A percentile compares a stretch with the other conserved stretches of the same genome.
These are phyloP conservation scores for Petrocephalus zakoni DNA, from an alignment of 2,113 vertebrate genomes.

Conservation along the genomic window DNA sequence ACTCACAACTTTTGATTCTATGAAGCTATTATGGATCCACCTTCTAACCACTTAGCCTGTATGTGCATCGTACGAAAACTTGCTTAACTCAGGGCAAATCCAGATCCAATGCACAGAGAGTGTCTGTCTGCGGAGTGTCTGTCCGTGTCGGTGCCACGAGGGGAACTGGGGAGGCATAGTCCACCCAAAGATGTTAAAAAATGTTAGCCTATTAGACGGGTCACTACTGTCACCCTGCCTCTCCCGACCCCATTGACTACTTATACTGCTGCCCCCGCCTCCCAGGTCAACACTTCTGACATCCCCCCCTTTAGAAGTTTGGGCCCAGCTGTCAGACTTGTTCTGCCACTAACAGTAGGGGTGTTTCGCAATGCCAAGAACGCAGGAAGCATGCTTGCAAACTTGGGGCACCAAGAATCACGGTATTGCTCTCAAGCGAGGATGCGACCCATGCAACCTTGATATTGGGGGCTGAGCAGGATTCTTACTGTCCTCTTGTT, in stretches of 20 bases:
- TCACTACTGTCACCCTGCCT: background rate
- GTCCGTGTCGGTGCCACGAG: background rate
- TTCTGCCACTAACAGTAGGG: background rate
- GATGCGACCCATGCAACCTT: background rate
- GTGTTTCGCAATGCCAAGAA: background rate
- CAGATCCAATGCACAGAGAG: background rate
- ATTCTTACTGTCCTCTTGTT: background rate
- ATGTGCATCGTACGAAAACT: background rate
- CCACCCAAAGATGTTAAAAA: background rate
- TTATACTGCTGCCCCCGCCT: background rate
- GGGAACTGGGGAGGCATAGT: background rate
- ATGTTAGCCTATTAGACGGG: background rate
- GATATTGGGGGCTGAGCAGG: background rate
- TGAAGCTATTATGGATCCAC: background rate
- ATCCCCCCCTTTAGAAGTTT: background rate
- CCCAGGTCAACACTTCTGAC: background rate
- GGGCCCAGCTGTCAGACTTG: background rate
- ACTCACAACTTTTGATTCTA: background rate
- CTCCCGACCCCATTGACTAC: background rate
- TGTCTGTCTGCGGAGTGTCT: background rate
- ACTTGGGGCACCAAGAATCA: background rate
- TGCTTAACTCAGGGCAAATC: background rate
- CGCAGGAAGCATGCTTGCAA: background rate
- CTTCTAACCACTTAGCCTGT: background rate
- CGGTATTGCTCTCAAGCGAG: background rate